Base-by-base conservation (phyloP, 2,113 vertebrate species). In the Oxygymnocypris stewartii region DNA sequence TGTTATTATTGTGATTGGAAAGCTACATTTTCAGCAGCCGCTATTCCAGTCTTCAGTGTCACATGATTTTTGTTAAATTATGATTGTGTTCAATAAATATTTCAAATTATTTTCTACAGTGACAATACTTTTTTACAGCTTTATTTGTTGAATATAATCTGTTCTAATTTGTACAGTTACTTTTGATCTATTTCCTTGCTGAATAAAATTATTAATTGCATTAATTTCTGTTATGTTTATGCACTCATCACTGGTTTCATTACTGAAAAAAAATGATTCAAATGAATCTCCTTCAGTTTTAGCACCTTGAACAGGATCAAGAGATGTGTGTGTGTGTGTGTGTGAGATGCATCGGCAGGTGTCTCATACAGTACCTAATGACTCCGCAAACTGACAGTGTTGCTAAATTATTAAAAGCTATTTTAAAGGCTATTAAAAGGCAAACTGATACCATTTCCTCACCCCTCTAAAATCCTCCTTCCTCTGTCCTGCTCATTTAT, bases 301-400 rank as follows among this genome's bases (percentile, higher is more conserved):
- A 77, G 28, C 75, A 51, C 11, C 75, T 63, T 59, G 20, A 59
- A 59, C 54, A 23, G 54, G 61, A 63, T 25, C 61, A 63, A 2
- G n/a, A 63, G 31, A 23, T 54, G 51, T 44, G 44, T 44, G 44
- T 44, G 44, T 44, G n/a, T n/a, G 67, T 69, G 40, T 81, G 63
- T 49, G 49, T 42, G 84, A 37, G 71, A 42, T 92, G 89, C n/a
- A 73, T 83, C 28, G 14, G 44, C 65, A 73, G 81, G 65, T 83
- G 81, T 83, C n/a, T 82, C 47, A 83, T 83, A 51, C 25, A 69
- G 42, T 6, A 9, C 25, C 18, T n/a, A 20, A 73, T n/a, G 18
- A 73, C 47, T 51, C 14, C 71, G 61, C 20, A 69, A 81, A 42
- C 35, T 61, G 77, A 79, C 54, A 57, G 76, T 20, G 3, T 37